A percentile compares a stretch with the other conserved stretches of the same genome.
Conservation (phyloP, 2,113 vertebrate genomes). For the Delphinapterus leucas region DNA sequence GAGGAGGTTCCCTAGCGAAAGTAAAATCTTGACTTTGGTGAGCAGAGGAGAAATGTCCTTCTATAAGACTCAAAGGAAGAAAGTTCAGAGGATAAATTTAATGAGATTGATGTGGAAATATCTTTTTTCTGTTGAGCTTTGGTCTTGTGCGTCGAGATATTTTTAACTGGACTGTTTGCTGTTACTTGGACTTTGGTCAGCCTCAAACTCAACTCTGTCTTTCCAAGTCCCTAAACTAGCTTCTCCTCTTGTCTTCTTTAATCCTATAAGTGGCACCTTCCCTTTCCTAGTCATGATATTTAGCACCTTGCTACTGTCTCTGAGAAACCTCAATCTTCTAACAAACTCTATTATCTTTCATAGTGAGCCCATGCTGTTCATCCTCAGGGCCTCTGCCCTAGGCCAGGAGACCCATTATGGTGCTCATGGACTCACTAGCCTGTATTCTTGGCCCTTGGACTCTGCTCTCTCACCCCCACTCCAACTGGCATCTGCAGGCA, state of each 20-base stretch:
- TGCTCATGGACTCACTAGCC: not conserved
- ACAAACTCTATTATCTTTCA: not conserved
- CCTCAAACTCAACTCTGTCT: not conserved
- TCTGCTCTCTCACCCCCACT: not conserved
- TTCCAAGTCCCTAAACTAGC: not conserved
- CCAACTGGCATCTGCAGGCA: not conserved
- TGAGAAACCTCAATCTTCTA: not conserved
- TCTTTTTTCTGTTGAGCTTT: not conserved
- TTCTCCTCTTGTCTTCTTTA: conserved; percentile 12
- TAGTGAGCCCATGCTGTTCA: not conserved
- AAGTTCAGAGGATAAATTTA: not conserved
- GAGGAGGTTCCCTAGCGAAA: not conserved
- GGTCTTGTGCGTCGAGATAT: not conserved
- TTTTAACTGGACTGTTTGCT: conserved; percentile 5
- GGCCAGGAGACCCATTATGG: not conserved
- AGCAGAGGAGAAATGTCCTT: not conserved
- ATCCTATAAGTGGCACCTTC: not conserved
- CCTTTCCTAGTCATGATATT: not conserved
- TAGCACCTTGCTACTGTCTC: not conserved
- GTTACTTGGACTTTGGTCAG: not conserved
- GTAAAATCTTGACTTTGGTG: not conserved
- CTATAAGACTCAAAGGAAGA: not conserved
- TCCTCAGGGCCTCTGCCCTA: not conserved
- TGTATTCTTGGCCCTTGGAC: not conserved
- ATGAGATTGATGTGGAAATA: not conserved